These are phyloP conservation scores for Himalopsyche kuldschensis DNA, from an alignment of 2,888 invertebrate genomes.

Conservation along the genomic window DNA sequence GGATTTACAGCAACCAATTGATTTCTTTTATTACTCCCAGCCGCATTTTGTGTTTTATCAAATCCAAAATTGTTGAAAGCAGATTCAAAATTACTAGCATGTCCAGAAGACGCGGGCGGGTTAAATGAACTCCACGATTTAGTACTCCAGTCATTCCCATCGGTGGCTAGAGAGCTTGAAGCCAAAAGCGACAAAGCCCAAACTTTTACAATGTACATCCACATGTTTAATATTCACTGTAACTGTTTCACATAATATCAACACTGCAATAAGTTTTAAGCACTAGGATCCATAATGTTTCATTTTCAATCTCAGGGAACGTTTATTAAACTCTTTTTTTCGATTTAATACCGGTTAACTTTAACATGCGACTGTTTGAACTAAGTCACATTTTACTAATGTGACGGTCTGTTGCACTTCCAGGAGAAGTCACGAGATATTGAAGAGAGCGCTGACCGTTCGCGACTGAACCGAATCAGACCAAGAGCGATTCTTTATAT, in stretches of 20 bases:
- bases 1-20: not conserved
- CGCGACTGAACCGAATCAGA: slow-evolving; percentile 54
- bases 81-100: not conserved
- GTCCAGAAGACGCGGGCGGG: not conserved
- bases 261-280: not conserved
- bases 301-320: not conserved
- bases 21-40: not conserved
- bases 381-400: not conserved
- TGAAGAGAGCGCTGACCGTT: slow-evolving; percentile 47
- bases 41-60: not conserved
- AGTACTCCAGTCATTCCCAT: not conserved
- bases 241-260: not conserved
- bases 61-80: not conserved
- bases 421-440: not conserved
- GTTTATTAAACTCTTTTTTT: not conserved
- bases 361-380: not conserved
- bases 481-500: slow-evolving; percentile 54
- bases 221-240: not conserved
- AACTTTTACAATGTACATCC: not conserved
- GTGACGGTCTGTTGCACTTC: slow-evolving; percentile 10
- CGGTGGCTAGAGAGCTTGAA: not conserved
- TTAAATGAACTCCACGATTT: slow-evolving; percentile 12
- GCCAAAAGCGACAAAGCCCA: not conserved
- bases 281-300: not conserved
- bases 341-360: not conserved